Conservation (phyloP, 2,113 vertebrate genomes). For the Nycticebus coucang region DNA sequence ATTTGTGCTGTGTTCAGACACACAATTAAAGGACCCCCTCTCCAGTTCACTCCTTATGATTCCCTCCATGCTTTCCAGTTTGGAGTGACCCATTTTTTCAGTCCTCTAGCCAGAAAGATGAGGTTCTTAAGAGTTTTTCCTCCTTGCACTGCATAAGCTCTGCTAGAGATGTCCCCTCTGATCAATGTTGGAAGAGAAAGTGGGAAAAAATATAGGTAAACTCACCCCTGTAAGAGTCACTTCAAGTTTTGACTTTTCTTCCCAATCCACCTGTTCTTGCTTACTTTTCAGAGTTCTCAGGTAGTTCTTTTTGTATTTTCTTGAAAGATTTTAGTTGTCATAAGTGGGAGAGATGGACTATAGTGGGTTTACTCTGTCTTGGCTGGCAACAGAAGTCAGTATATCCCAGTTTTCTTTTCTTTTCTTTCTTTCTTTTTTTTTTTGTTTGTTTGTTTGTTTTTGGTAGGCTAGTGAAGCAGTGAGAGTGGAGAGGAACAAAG, state of each 20-base stretch:
- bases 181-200: background rate
- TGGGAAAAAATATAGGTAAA: background rate
- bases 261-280: background rate
- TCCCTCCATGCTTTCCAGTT: background rate
- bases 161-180: background rate
- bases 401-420: background rate
- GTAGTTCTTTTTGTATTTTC: background rate
- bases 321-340: background rate
- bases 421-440: too few species aligned
- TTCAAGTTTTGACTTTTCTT: conserved; percentile 32
- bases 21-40: background rate
- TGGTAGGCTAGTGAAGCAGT: too few species aligned
- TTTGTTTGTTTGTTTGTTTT: too few species aligned
- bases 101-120: background rate
- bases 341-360: background rate
- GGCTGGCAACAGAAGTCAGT: background rate
- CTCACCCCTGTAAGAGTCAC: background rate
- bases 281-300: conserved; percentile 30
- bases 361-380: background rate
- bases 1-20: background rate
- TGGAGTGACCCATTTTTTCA: background rate
- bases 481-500: too few species aligned
- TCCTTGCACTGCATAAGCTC: background rate
- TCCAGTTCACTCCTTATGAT: background rate
- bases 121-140: background rate